Evolutionary conservation across 2,888 invertebrate species (phyloP), one percentile per base, ranked within the genome.

Genomic region (Geophilus truncorum): DNA sequence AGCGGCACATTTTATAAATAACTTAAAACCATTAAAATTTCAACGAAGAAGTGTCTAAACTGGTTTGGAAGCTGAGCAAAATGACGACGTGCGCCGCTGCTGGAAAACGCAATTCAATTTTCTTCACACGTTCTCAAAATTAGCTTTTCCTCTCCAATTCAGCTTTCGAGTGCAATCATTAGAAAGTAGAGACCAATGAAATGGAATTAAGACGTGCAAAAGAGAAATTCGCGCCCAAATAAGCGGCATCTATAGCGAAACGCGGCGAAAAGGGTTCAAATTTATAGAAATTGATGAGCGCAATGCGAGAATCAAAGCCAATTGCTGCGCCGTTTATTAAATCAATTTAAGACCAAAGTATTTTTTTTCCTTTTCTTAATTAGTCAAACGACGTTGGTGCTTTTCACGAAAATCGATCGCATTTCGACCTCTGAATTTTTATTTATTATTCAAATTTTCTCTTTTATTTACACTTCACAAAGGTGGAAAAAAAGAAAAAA

Each of bases 101-200:
- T 70, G 70, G 70, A 5, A 70, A 70, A 70, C 70, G 70, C 70
- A 70, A 70, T 70, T 70, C 70, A 70, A 70, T 70, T 70, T 70
- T 70, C 70, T 70, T 70, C 70, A 70, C 70, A 70, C 70, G 28
- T 70, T 70, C 70, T 70, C 25, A 70, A 70, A 70, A 70, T 70
- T 70, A 70, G 70, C 70, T 70, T 70, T 70, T 70, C 70, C 70
- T 70, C 70, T 70, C 70, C 70, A 70, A 70, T 70, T 70, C 70
- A 70, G 70, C 70, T 70, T 70, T 70, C 70, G 28, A 70, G 70
- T 70, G 70, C 28, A 70, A 70, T 70, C 70, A 70, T 70, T 70
- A 70, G 70, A 70, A 70, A 70, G 70, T 70, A 28, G 70, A 70
- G 28, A 28, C 70, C 70, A 70, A 70, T 70, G 70, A 70, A 70